Percentiles rank a stretch among this genome's conserved stretches.
Conservation (phyloP, 2,888 invertebrate species). For the Subacronicta megacephala region DNA sequence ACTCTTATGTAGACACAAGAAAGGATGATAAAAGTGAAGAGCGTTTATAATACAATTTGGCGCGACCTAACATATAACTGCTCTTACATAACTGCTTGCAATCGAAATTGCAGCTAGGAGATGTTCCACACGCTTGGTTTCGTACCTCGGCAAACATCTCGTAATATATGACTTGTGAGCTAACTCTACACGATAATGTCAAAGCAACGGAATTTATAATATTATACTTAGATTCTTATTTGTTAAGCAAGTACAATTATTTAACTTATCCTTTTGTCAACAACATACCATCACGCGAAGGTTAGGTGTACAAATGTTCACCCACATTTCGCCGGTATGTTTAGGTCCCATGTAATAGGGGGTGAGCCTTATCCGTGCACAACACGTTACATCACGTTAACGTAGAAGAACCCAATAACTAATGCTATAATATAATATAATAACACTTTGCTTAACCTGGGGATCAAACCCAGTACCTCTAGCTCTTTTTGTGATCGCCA, state of each 20-base stretch:
- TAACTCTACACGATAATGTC: slow-evolving; percentile 44
- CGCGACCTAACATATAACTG: slow-evolving; percentile 25
- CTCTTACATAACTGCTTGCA: slow-evolving; percentile 44
- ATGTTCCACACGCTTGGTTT: slow-evolving; percentile 37
- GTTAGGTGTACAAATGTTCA: too few relatives aligned
- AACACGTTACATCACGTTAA: too few relatives aligned
- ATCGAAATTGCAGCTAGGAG: slow-evolving; percentile 47
- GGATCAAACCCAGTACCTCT: too few relatives aligned
- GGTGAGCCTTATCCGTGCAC: too few relatives aligned
- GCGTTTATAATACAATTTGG: slow-evolving; percentile 50
- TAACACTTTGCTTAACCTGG: too few relatives aligned
- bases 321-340: too few relatives aligned
- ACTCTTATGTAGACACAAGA: slow-evolving; percentile 15
- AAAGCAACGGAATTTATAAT: slow-evolving; percentile 34
- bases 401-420: too few relatives aligned
- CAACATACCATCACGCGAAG: too few relatives aligned
- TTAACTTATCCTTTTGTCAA: background rate
- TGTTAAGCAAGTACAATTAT: slow-evolving; percentile 6
- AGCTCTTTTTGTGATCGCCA: too few relatives aligned
- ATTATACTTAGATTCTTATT: slow-evolving; percentile 3
- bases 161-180: slow-evolving; percentile 48
- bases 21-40: slow-evolving; percentile 23
- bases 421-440: too few relatives aligned
- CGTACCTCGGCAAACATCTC: slow-evolving; percentile 45
- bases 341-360: too few relatives aligned